Evolutionary conservation across 1,140 invertebrate genomes (phyloP).

Genomic region (Gryllus bimaculatus): DNA sequence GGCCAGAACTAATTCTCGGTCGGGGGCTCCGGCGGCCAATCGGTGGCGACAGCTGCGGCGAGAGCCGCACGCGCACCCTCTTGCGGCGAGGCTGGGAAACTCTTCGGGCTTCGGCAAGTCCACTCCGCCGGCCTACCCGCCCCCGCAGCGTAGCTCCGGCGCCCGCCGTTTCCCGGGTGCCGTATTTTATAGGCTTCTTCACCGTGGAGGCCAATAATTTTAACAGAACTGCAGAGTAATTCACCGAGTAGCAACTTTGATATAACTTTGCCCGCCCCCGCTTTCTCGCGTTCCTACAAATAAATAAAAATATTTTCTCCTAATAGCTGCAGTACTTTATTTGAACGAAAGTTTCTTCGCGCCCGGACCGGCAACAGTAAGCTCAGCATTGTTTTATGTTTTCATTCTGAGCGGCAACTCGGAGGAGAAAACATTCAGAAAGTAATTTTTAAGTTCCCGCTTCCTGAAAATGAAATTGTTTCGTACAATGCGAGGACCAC

Average conservation of each 20-base stretch:
- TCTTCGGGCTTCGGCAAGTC: neutral
- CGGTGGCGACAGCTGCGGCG: neutral
- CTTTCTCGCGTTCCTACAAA: neutral
- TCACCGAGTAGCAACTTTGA: neutral
- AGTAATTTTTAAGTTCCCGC: neutral
- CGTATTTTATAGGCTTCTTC: conserved; percentile 1
- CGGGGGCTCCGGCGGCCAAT: neutral
- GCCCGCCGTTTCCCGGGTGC: too few relatives aligned
- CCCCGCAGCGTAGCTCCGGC: too few relatives aligned
- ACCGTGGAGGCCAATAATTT: conserved; percentile 3
- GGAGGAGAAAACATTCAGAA: neutral
- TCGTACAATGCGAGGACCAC: neutral
- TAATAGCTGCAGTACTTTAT: neutral
- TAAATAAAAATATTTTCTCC: neutral
- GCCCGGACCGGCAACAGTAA: neutral
- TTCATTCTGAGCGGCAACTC: neutral
- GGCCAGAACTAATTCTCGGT: neutral
- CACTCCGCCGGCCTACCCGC: neutral
- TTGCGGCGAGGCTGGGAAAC: neutral
- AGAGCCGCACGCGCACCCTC: neutral
- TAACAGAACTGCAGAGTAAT: neutral
- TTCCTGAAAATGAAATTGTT: neutral
- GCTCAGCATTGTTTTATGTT: neutral
- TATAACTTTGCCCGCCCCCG: neutral
- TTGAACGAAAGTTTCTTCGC: neutral